Evolutionary conservation across 1,140 invertebrate genomes (phyloP).

Genomic region (Trichonephila clavata): DNA sequence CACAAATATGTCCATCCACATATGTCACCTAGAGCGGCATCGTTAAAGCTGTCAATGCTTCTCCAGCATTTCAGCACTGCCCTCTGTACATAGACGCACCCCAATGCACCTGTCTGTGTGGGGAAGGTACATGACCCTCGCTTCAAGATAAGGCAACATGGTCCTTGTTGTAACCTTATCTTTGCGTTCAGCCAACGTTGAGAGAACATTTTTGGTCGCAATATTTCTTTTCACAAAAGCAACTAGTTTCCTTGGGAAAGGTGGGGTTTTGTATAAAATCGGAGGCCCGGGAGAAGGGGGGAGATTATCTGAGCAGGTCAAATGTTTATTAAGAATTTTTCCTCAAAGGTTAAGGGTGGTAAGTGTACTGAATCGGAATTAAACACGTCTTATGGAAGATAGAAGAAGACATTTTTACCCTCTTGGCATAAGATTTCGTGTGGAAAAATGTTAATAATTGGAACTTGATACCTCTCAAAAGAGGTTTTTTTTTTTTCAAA

Average conservation of each 20-base stretch:
- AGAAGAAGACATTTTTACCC: background rate
- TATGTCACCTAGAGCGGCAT: slow-evolving; percentile 42
- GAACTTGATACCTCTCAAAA: background rate
- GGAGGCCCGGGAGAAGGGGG: background rate
- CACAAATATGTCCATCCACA: background rate
- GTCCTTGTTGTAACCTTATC: slow-evolving; percentile 42
- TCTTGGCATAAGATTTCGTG: background rate
- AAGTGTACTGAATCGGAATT: background rate
- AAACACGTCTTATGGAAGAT: background rate
- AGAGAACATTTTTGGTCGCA: background rate
- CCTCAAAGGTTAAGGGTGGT: background rate
- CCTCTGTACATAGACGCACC: slow-evolving; percentile 37
- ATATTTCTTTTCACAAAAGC: background rate
- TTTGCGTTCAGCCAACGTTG: background rate
- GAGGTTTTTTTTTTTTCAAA: background rate
- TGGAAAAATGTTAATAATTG: background rate
- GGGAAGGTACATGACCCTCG: background rate
- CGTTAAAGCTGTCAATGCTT: slow-evolving; percentile 40
- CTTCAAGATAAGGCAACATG: background rate
- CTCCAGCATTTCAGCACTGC: slow-evolving; percentile 27
- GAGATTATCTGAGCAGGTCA: slow-evolving; percentile 7
- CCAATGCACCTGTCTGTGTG: slow-evolving; percentile 15
- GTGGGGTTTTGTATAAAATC: background rate
- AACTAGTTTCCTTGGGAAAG: background rate
- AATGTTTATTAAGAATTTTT: slow-evolving; percentile 44